Percentiles rank a stretch among this genome's conserved stretches.
These are phyloP conservation scores for Andricus grossulariae DNA, from an alignment of 1,140 invertebrate species.

Conservation along the genomic window DNA sequence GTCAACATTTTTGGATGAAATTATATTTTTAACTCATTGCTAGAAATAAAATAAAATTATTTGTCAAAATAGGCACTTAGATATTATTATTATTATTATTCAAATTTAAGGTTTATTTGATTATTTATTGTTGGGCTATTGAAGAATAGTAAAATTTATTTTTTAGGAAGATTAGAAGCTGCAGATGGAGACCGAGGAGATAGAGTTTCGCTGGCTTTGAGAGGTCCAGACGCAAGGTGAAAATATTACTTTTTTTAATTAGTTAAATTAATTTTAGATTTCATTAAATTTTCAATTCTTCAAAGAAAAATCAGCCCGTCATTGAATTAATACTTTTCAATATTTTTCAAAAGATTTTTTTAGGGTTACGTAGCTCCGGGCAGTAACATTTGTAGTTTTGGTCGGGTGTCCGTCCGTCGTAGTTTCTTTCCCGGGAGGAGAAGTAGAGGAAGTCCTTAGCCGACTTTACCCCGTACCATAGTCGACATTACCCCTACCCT, in stretches of 20 bases:
- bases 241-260: conserved; percentile 28
- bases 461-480: no score
- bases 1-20: no score
- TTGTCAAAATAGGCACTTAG: not conserved
- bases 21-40: no score
- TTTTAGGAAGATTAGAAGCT: conserved; percentile 82
- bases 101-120: conserved; percentile 10
- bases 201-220: conserved; percentile 81
- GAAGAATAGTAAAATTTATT: not conserved
- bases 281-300: not conserved
- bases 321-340: no score
- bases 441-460: no score
- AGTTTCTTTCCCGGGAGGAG: no score
- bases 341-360: no score
- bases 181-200: conserved; percentile 89
- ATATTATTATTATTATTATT: no score
- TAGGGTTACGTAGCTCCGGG: no score
- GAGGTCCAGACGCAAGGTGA: conserved; percentile 84
- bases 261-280: not conserved
- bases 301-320: not conserved
- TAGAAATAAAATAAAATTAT: not conserved
- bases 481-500: no score
- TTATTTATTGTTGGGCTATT: not conserved
- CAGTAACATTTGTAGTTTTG: no score
- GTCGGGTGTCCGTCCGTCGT: no score